Evolutionary conservation across 2,113 vertebrate genomes (phyloP), one percentile per base, ranked within the genome.

Genomic region (Chaenogobius annularis): DNA sequence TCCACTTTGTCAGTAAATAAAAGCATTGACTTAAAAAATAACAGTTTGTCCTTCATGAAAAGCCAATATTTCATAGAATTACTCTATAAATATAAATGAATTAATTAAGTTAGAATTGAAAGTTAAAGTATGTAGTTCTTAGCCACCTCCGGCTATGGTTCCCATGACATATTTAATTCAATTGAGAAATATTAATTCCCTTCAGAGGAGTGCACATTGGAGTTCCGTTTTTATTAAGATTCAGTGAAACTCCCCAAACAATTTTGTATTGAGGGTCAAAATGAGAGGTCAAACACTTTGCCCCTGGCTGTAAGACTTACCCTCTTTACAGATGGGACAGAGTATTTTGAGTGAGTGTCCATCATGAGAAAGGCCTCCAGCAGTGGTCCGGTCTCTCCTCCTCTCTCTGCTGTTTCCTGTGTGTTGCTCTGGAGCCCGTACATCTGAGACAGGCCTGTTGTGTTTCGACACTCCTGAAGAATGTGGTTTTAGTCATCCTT

Each of bases 381-480:
- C 65, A 68, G 52, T 35, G 10, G 5, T 9, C 40, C 22, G 31
- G 15, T 3, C 72, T 12, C 70, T 79, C 22, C 55, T n/a, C 59
- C 72, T 37, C 47, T 63, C 44, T 1, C 40, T 79, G 75, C 81
- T 78, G 89, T 83, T 92, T 93, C 92, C 92, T 93, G 72, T 78
- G 65, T 84, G 80, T 80, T 88, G 90, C 84, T 89, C 72, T 62
- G 52, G 64, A 90, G 68, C 70, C 52, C 62, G 78, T 81, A 74
- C 72, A 82, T 88, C 8, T 74, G 80, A 90, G 84, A 70, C 68
- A 56, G 79, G 75, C 83, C 84, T 87, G 83, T 90, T 90, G 90
- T 83, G 79, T 92, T 93, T 92, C 92, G 89, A 91, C 69, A 80
- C 71, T 62, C 69, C 72, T 75, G 20, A 91, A 91, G 75, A 89